phyloP scores from a whole-genome alignment of 2,888 invertebrate genomes.

The Spodoptera picta region DNA sequence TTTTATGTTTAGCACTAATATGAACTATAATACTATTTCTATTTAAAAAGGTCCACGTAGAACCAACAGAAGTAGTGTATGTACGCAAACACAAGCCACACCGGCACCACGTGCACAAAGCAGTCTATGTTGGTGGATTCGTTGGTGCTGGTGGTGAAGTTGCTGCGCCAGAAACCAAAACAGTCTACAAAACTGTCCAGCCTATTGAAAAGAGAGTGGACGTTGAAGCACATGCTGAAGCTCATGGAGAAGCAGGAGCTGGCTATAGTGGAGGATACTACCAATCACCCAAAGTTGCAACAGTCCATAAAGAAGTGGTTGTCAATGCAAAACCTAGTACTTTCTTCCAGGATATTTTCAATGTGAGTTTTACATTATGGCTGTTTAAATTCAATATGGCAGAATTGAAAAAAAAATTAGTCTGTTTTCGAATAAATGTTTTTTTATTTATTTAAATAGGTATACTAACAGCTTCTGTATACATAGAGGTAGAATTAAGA shows the following conservation, averaged over 20 bases:
- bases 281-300: constrained; percentile 59
- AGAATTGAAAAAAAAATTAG: too few species aligned
- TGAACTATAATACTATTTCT: too few species aligned
- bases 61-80: constrained; percentile 65
- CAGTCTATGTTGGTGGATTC: constrained; percentile 75
- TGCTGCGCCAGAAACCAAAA: constrained; percentile 52
- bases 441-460: too few species aligned
- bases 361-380: constrained; percentile 80
- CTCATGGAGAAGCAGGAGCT: constrained; percentile 54
- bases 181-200: constrained; percentile 56
- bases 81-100: constrained; percentile 76
- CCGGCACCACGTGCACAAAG: constrained; percentile 72
- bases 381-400: too few species aligned
- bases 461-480: too few species aligned
- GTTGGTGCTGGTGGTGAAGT: constrained; percentile 65
- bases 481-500: too few species aligned
- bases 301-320: constrained; percentile 31
- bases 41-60: constrained; percentile 67
- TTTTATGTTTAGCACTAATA: neutral
- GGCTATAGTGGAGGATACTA: constrained; percentile 52
- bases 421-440: too few species aligned
- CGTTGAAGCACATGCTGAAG: constrained; percentile 51
- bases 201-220: constrained; percentile 77
- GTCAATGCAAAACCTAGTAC: constrained; percentile 51
- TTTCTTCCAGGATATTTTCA: constrained; percentile 90